A percentile compares a stretch with the other conserved stretches of the same genome.
phyloP scores from a whole-genome alignment of 2,797 vertebrate species.

The Lacerta agilis region DNA sequence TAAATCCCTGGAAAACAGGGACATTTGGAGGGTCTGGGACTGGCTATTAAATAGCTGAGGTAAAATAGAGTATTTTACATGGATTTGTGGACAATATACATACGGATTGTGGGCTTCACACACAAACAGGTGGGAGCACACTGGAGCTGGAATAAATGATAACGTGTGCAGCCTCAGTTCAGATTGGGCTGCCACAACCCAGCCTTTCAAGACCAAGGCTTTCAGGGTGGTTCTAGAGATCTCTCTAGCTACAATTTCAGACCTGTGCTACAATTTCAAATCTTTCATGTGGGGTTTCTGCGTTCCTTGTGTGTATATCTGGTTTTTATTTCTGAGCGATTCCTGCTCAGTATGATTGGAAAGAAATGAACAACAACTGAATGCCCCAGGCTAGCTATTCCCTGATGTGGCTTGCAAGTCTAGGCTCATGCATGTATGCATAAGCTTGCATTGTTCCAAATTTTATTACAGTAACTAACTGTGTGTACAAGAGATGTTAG shows the following conservation, averaged over 20 bases:
- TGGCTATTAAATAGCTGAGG: too few species aligned
- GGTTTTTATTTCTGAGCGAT: neutral
- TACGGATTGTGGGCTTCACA: too few species aligned
- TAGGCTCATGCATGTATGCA: neutral
- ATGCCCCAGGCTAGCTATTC: conserved; percentile 5
- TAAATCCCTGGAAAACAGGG: too few species aligned
- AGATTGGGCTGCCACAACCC: neutral
- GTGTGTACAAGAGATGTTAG: neutral
- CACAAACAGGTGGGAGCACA: too few species aligned
- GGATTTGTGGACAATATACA: too few species aligned
- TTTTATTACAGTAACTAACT: neutral
- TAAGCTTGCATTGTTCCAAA: conserved; percentile 5
- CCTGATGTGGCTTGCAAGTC: conserved; percentile 9
- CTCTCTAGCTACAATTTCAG: neutral
- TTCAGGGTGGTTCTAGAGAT: neutral
- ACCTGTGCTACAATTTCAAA: neutral
- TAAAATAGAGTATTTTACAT: too few species aligned
- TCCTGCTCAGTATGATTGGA: neutral
- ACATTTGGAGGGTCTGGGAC: too few species aligned
- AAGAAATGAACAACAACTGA: neutral
- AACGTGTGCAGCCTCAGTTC: neutral
- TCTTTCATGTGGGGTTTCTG: neutral
- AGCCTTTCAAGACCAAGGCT: neutral
- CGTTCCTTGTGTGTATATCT: neutral
- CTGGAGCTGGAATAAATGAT: too few species aligned